Evolutionary conservation across 2,797 vertebrate genomes (phyloP).

Genomic region (Liparis tanakae): DNA sequence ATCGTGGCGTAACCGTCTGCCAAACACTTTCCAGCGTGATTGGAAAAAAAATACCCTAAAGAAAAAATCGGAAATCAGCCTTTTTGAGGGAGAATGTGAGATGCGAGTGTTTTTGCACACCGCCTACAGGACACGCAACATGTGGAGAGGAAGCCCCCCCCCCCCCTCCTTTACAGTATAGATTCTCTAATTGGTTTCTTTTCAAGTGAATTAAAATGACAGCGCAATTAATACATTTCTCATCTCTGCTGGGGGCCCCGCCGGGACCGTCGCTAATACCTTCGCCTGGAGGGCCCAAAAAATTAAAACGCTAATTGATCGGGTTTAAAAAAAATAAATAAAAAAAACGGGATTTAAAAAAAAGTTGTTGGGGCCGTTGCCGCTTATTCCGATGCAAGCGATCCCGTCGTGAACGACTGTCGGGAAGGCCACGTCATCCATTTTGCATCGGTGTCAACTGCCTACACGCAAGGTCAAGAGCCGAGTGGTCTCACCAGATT

Average conservation of each 20-base stretch:
- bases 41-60: too few species aligned
- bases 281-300: conserved; percentile 10
- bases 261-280: not conserved
- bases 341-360: not conserved
- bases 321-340: conserved; percentile 2
- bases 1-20: too few species aligned
- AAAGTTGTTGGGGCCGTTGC: not conserved
- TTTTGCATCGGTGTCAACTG: conserved; percentile 11
- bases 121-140: not conserved
- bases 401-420: too few species aligned
- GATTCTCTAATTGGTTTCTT: conserved; percentile 30
- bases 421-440: not conserved
- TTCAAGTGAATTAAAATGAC: conserved; percentile 45
- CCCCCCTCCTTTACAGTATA: conserved; percentile 8
- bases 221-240: conserved; percentile 49
- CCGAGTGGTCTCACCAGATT: conserved; percentile 8
- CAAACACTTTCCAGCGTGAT: too few species aligned
- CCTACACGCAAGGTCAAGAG: conserved; percentile 12
- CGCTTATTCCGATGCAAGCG: not conserved
- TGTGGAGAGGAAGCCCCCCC: too few species aligned
- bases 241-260: conserved; percentile 17
- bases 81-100: not conserved
- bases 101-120: not conserved
- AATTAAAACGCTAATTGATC: conserved; percentile 34
- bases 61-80: not conserved